phyloP scores from a whole-genome alignment of 2,888 invertebrate species.

The Tachina lurida region DNA sequence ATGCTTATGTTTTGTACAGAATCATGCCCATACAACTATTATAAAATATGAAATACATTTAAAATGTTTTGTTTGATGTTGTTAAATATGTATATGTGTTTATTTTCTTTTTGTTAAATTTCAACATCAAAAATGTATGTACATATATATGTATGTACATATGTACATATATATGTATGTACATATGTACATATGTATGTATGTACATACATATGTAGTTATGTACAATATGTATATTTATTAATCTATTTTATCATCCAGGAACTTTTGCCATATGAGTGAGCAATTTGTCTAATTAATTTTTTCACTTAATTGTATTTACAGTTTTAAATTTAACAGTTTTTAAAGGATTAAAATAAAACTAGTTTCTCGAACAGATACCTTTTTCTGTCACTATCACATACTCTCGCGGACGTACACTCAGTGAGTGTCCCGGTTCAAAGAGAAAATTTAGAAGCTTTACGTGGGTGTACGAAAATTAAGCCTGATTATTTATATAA shows the following conservation, averaged over 20 bases:
- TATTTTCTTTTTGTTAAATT: neutral
- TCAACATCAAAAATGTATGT: neutral
- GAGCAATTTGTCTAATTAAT: constrained; percentile 32
- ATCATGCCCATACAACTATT: no score
- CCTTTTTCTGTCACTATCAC: constrained; percentile 21
- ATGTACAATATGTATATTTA: neutral
- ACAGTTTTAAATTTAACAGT: constrained; percentile 56
- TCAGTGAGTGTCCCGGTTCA: constrained; percentile 22
- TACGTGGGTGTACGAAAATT: constrained; percentile 5
- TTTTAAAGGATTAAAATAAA: constrained; percentile 55
- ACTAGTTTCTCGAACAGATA: constrained; percentile 48
- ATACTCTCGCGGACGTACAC: neutral
- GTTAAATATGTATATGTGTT: neutral
- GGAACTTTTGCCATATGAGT: constrained; percentile 21
- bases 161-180: no score
- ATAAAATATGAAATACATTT: no score
- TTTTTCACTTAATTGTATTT: constrained; percentile 68
- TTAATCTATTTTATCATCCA: neutral
- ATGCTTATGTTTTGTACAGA: no score
- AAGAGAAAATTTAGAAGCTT: neutral
- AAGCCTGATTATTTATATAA: no score
- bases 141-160: neutral
- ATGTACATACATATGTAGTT: no score
- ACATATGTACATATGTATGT: no score
- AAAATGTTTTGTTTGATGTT: no score